Conservation (phyloP, 1,140 invertebrate genomes). For the Drosophila micromelanica region DNA sequence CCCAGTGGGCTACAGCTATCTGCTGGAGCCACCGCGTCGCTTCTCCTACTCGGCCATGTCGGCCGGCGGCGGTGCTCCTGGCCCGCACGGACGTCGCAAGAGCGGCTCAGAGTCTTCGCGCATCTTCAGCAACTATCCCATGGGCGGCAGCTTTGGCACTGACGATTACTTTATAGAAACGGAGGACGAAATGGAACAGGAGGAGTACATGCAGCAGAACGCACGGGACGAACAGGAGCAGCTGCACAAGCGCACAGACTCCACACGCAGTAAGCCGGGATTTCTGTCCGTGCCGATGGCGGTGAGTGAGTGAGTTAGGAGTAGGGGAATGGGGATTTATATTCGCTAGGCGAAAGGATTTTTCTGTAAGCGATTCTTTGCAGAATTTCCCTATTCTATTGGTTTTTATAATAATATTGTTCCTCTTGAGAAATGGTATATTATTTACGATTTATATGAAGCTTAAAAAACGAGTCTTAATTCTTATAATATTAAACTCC, state of each 20-base stretch:
- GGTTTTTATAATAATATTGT: no score
- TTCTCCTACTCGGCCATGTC: slow-evolving; percentile 84
- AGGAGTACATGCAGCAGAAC: slow-evolving; percentile 65
- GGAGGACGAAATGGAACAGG: slow-evolving; percentile 83
- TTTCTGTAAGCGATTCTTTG: no score
- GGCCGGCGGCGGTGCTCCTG: slow-evolving; percentile 52
- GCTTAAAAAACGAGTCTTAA: no score
- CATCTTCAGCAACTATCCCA: slow-evolving; percentile 85
- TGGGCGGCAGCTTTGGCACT: slow-evolving; percentile 85
- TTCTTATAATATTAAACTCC: no score
- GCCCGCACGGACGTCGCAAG: slow-evolving; percentile 85
- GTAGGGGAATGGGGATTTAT: no score
- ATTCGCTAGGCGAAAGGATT: no score
- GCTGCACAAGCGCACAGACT: slow-evolving; percentile 68
- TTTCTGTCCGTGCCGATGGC: slow-evolving; percentile 84
- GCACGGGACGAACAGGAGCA: slow-evolving; percentile 37
- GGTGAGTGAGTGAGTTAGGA: slow-evolving; percentile 42
- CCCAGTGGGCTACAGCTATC: slow-evolving; percentile 88
- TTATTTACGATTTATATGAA: no score
- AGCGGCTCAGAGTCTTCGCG: slow-evolving; percentile 83
- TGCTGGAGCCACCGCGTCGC: slow-evolving; percentile 87
- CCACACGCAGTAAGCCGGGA: slow-evolving; percentile 83
- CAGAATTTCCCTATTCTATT: no score
- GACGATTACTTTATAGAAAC: slow-evolving; percentile 85
- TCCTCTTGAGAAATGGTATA: no score